These are phyloP conservation scores for Alectoris magna DNA, from an alignment of 2,797 vertebrate species.

Conservation along the genomic window DNA sequence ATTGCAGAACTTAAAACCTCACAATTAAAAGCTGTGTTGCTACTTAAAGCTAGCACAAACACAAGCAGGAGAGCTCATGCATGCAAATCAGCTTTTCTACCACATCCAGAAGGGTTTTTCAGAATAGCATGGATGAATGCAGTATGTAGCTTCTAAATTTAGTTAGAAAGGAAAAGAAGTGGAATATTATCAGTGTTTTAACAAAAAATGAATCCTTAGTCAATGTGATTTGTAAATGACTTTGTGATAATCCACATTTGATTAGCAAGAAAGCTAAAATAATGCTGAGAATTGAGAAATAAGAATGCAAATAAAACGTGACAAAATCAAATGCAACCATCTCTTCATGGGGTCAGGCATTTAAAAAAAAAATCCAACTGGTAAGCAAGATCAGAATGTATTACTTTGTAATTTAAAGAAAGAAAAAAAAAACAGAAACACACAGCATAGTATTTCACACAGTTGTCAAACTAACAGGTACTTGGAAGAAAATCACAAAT, in stretches of 20 bases:
- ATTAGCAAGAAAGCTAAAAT: slow-evolving; percentile 32
- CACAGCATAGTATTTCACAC: neutral
- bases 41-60: slow-evolving; percentile 91
- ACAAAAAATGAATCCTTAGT: slow-evolving; percentile 44
- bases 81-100: slow-evolving; percentile 87
- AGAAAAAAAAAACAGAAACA: neutral
- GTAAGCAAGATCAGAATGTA: neutral
- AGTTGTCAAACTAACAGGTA: neutral
- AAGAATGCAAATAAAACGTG: slow-evolving; percentile 43
- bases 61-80: slow-evolving; percentile 83
- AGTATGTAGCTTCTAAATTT: slow-evolving; percentile 55
- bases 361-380: slow-evolving; percentile 4
- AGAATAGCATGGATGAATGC: slow-evolving; percentile 58
- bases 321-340: slow-evolving; percentile 34
- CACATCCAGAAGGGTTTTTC: slow-evolving; percentile 66
- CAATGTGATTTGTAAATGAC: slow-evolving; percentile 58
- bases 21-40: slow-evolving; percentile 94
- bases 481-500: neutral
- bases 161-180: slow-evolving; percentile 39
- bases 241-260: slow-evolving; percentile 58
- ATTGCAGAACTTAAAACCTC: slow-evolving; percentile 97
- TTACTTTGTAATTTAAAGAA: neutral
- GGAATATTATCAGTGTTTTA: slow-evolving; percentile 38
- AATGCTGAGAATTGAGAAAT: slow-evolving; percentile 30
- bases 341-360: neutral